These are phyloP conservation scores for Norana najaformis DNA, from an alignment of 2,888 invertebrate species.

Conservation along the genomic window DNA sequence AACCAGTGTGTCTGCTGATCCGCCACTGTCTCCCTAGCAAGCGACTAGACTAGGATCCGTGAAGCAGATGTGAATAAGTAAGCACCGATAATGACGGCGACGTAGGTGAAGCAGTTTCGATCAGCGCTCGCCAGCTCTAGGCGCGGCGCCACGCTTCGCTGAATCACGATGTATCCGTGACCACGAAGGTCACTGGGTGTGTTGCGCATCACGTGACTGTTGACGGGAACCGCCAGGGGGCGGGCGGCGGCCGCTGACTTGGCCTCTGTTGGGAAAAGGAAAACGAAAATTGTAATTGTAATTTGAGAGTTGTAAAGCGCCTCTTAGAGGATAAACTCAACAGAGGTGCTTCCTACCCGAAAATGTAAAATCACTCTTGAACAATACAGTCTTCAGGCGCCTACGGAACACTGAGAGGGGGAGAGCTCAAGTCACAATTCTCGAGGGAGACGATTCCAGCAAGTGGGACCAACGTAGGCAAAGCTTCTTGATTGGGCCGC, in stretches of 20 bases:
- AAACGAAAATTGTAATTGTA: background rate
- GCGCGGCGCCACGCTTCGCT: background rate
- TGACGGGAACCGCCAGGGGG: slow-evolving; percentile 14
- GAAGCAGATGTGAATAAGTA: background rate
- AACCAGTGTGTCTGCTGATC: background rate
- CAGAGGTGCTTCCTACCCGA: no score
- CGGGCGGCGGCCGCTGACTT: background rate
- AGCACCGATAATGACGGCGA: background rate
- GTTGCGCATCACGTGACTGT: slow-evolving; percentile 15
- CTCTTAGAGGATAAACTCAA: no score
- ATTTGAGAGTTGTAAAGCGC: no score
- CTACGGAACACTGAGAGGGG: no score
- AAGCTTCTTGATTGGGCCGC: no score
- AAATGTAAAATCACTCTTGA: no score
- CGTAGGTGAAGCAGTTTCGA: background rate
- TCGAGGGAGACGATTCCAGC: no score
- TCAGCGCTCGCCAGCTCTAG: background rate
- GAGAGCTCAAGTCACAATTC: no score
- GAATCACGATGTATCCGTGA: background rate
- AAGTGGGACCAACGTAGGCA: no score
- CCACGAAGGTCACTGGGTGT: background rate
- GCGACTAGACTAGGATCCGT: background rate
- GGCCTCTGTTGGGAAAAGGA: background rate
- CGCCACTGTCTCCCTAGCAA: background rate
- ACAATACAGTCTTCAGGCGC: no score